These are phyloP conservation scores for Peromyscus californicus DNA, from an alignment of 2,113 vertebrate species.

Conservation along the genomic window DNA sequence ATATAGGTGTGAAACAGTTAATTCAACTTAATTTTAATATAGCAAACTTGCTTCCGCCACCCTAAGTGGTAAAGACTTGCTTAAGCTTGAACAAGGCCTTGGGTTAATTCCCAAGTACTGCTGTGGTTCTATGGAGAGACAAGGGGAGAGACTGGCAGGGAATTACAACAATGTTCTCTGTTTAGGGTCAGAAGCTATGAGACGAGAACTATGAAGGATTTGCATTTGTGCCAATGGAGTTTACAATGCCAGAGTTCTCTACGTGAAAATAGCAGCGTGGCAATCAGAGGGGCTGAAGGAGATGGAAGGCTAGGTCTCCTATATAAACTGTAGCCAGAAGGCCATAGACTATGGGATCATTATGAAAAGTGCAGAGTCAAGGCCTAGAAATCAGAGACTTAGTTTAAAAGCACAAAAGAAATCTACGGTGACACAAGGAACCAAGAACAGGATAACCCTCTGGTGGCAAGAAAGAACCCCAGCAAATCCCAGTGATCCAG, in stretches of 20 bases:
- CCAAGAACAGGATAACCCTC: not conserved
- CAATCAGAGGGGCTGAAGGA: not conserved
- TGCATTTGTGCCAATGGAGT: not conserved
- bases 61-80: not conserved
- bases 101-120: not conserved
- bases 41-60: not conserved
- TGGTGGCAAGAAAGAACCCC: not conserved
- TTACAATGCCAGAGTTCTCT: not conserved
- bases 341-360: not conserved
- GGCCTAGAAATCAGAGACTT: not conserved
- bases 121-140: not conserved
- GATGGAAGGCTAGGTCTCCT: not conserved
- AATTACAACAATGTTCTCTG: not conserved
- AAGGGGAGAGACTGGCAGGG: not conserved
- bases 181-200: not conserved
- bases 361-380: not conserved
- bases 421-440: slow-evolving; percentile 10
- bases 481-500: not conserved
- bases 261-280: not conserved
- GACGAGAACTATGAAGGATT: not conserved
- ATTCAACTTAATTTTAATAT: not conserved
- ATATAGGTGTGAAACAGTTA: not conserved
- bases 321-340: not conserved
- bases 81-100: not conserved
- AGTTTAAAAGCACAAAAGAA: slow-evolving; percentile 39